Evolutionary conservation across 2,888 invertebrate genomes (phyloP), one percentile per base, ranked within the genome.

Genomic region (Nysson spinosus): DNA sequence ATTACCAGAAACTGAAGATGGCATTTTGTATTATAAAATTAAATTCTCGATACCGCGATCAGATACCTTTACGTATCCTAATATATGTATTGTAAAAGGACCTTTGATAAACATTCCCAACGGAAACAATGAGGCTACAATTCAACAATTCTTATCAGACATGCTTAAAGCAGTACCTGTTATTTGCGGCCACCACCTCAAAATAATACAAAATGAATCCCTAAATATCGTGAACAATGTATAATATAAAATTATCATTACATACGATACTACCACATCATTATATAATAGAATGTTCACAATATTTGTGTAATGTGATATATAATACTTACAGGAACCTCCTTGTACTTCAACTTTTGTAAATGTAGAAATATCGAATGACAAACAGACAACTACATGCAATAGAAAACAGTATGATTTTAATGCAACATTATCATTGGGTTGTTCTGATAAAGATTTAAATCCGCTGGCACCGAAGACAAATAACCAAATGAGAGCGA

Each of bases 21-120:
- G 62, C 16, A 70, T 83, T 44, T 50, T 83, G 11, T 87, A 72
- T 44, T 86, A 81, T 57, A 76, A 83, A 56, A 71, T 87, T 3
- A 68, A 75, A 40, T 86, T 87, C 56, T 69, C 76, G 3, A 55
- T 77, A 17, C 62, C 76, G 4, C 58, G 50, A 26, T 61, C 63
- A 11, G 44, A 58, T 4, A 16, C 47, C 40, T 85, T 79, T 22
- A 71, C 72, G 16, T 87, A 87, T 73, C 85, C 86, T 12, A 72
- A 72, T 19, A 46, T 80, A 2, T 86, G 86, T 42, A 39, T 86
- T 16, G 64, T 69, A 26, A 65, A 69, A 19, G 63, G 68, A 16
- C 52, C 65, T 19, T 44, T 72, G 16, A 56, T 78, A 44, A 39
- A 69, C 37, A 35, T 75, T 40, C 28, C 49, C 5, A 50, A 42